phyloP scores from a whole-genome alignment of 2,888 invertebrate species.

The Synanthedon tipuliformis region DNA sequence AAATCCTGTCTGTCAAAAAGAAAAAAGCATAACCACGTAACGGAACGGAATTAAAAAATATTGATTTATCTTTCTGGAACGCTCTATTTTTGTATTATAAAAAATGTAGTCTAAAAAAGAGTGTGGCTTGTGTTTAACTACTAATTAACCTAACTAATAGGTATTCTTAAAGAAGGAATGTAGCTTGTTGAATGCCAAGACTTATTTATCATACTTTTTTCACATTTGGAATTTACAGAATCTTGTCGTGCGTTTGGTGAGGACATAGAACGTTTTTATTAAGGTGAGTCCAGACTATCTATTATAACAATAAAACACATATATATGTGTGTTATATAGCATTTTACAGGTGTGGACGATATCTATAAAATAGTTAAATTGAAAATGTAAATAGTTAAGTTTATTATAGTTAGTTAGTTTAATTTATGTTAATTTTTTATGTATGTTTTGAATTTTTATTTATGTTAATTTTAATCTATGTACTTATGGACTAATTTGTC shows the following conservation, averaged over 20 bases:
- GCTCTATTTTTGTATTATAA: conserved; percentile 13
- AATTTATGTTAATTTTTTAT: too few relatives aligned
- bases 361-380: too few relatives aligned
- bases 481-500: too few relatives aligned
- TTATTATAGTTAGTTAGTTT: too few relatives aligned
- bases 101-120: conserved; percentile 19
- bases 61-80: conserved; percentile 50
- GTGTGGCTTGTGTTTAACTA: conserved; percentile 31
- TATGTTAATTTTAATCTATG: too few relatives aligned
- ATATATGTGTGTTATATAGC: too few relatives aligned
- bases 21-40: conserved; percentile 44
- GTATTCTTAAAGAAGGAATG: conserved; percentile 28
- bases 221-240: conserved; percentile 1
- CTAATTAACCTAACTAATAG: conserved; percentile 58
- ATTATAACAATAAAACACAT: too few relatives aligned
- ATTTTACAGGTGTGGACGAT: too few relatives aligned
- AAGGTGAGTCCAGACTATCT: neutral
- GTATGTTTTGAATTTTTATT: too few relatives aligned
- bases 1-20: conserved; percentile 54
- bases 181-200: conserved; percentile 26
- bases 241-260: neutral
- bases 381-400: too few relatives aligned
- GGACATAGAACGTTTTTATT: neutral
- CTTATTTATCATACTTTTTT: conserved; percentile 20
- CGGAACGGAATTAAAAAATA: conserved; percentile 54